These are phyloP conservation scores for Hyles euphorbiae DNA, from an alignment of 1,140 invertebrate species.

Conservation along the genomic window DNA sequence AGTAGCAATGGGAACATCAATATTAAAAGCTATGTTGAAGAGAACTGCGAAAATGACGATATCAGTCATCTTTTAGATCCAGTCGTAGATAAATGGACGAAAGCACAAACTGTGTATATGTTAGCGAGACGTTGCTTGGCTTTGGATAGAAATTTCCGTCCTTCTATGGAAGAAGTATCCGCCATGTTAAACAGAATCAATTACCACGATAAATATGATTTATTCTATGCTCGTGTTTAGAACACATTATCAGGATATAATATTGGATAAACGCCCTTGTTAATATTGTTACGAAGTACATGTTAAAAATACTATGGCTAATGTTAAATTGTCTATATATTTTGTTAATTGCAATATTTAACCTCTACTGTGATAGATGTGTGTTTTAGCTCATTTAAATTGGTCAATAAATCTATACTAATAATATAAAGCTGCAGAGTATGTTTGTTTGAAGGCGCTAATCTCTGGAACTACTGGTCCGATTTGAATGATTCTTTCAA, in stretches of 20 bases:
- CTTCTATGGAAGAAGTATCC: slow-evolving; percentile 46
- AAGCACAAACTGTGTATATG: slow-evolving; percentile 43
- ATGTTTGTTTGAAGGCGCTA: too few relatives aligned
- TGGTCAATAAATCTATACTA: too few relatives aligned
- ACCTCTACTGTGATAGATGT: too few relatives aligned
- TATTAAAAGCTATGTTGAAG: slow-evolving; percentile 55
- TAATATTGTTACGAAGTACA: background rate
- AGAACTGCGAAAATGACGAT: slow-evolving; percentile 35
- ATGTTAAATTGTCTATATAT: too few relatives aligned
- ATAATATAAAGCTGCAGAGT: too few relatives aligned
- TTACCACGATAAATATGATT: slow-evolving; percentile 9
- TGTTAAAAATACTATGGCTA: too few relatives aligned
- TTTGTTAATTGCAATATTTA: too few relatives aligned
- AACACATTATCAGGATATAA: background rate
- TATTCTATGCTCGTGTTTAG: slow-evolving; percentile 6
- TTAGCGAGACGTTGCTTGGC: slow-evolving; percentile 47
- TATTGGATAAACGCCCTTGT: slow-evolving; percentile 11
- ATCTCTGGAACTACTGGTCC: too few relatives aligned
- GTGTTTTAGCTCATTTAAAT: too few relatives aligned
- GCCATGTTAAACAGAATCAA: slow-evolving; percentile 34
- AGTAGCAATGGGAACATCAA: slow-evolving; percentile 42
- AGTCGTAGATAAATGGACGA: slow-evolving; percentile 38
- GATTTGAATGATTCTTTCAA: too few relatives aligned
- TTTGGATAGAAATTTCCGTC: slow-evolving; percentile 39
- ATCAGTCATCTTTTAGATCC: slow-evolving; percentile 44